Base-by-base conservation (phyloP, 2,888 invertebrate genomes). In the Drosophila longiperda region DNA sequence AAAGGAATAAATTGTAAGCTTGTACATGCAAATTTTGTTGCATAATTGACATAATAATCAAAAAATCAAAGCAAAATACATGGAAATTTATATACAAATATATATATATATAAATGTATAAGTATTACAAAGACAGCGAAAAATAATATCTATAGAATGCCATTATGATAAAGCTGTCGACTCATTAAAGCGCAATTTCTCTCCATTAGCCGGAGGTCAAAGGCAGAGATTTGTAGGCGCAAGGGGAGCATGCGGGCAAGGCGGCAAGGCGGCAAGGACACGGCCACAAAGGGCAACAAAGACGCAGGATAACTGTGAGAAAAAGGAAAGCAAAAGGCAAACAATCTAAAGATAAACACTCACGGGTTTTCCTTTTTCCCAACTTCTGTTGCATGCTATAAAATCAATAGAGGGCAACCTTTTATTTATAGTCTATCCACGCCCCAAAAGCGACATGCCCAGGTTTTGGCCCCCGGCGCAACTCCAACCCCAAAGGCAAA, bases 151-250 rank as follows among this genome's bases (percentile, higher is more conserved):
- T 29, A 55, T 48, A 54, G 55, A 66, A 38, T 42, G 32, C 6
- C 23, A 62, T 68, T 54, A 78, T 78, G 83, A 71, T 79, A 73
- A 90, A 80, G 80, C 90, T 78, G 87, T 75, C 87, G 89, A 75
- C 87, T 86, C 90, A 85, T 85, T 85, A 85, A 90, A 85, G 80
- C 72, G 72, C 89, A 73, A 85, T 85, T 85, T 90, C 72, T 90
- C 83, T 88, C 83, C 87, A 90, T 85, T 85, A 85, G 78, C 64
- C 59, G 40, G 48, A 62, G 55, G 69, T 60, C 55, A 50, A 49
- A 17, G 50, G 45, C 45, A 36, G 52, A 62, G 75, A 66, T 66
- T 66, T 57, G 65, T 63, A 70, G 62, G 63, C 62, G 42, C 40
- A 50, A 17, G 17, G 29, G 49, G 66, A 62, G 23, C 53, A 73